Base-by-base conservation (phyloP, 2,113 vertebrate species). In the Phalacrocorax aristotelis region DNA sequence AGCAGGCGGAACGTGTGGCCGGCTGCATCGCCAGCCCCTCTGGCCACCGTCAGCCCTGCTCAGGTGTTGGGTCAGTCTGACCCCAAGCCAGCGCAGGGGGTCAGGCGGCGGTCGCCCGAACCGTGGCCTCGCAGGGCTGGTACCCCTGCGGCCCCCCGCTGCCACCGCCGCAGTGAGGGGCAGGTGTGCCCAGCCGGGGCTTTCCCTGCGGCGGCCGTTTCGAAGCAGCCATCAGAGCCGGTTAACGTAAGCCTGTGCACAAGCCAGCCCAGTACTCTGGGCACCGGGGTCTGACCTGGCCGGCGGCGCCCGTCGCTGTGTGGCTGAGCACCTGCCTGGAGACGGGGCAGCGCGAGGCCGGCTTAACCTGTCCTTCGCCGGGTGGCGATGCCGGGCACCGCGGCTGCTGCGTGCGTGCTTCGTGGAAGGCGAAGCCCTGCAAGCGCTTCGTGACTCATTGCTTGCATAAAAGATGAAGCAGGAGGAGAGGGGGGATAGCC, bases 101-200 rank as follows among this genome's bases (percentile, higher is more conserved):
- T 97, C 94, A 95, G 52, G 78, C 4, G 4, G 48, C 15, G 52
- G 93, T 85, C 52, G 1, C 69, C 46, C 3, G 1, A 38, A n/a
- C 40, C 2, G 4, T 3, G 10, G 61, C 38, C 42, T 62, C 9
- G 2, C 85, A 27, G 42, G 55, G 38, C 29, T 0, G 4, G 42
- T n/a, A 22, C 36, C 70, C 48, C 8, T 0, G 0, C 0, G 7
- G 8, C 54, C 9, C 72, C 48, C 13, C 0, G 1, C 51, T 51
- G 90, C 40, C 84, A 44, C 25, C 2, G 1, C 18, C 1, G 5
- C 0, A 17, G 64, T 3, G 4, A 61, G 61, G 82, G 80, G 64
- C 93, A 87, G 70, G 65, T 91, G 92, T 76, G 40, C 60, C 76
- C 90, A 48, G 79, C 52, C 4, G 0, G 74, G 92, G 82, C 66